Evolutionary conservation across 2,888 invertebrate species (phyloP), one percentile per base, ranked within the genome.

Genomic region (Dynastes tityus): DNA sequence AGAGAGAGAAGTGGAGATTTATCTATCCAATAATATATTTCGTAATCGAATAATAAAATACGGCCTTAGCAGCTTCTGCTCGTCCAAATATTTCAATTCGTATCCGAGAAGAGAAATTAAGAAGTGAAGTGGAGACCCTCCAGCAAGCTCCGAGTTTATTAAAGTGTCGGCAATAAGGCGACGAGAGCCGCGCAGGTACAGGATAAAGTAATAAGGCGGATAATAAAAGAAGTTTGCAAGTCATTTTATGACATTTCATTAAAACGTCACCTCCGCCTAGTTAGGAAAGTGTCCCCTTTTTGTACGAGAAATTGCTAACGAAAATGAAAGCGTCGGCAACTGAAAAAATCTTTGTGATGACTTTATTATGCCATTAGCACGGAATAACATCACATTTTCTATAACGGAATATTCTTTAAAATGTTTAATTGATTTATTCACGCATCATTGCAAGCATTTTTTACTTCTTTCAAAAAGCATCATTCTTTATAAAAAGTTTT

Each of bases 211-310:
- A 85, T 85, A 86, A 86, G 85, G 82, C 82, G 84, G 85, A 86
- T 86, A 86, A 86, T 86, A 86, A 86, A 86, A 86, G 85, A 85
- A 86, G 85, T 86, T 86, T 84, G 84, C 85, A 85, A 85, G 84
- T 85, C 84, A 84, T 85, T 85, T 85, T 84, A 85, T 85, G 85
- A 85, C 84, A 84, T 86, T 86, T 86, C 86, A 85, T 86, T 85
- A 85, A 84, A 83, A 80, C 80, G 77, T 77, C 77, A 77, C 77
- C 77, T 71, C 64, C 64, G 53, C 32, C 71, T 64, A 70, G 77
- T 71, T 71, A 77, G 64, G 16, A 61, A 73, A 37, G 73, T 22
- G 40, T 58, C 8, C 55, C 55, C 9, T 29, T 22, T 40, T 40
- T 58, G 37, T 73, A 58, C 22, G 37, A 40, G 58, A 73, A 73